A percentile compares a stretch with the other conserved stretches of the same genome.
Conservation (phyloP, 2,797 vertebrate species). For the Halcyon badia region DNA sequence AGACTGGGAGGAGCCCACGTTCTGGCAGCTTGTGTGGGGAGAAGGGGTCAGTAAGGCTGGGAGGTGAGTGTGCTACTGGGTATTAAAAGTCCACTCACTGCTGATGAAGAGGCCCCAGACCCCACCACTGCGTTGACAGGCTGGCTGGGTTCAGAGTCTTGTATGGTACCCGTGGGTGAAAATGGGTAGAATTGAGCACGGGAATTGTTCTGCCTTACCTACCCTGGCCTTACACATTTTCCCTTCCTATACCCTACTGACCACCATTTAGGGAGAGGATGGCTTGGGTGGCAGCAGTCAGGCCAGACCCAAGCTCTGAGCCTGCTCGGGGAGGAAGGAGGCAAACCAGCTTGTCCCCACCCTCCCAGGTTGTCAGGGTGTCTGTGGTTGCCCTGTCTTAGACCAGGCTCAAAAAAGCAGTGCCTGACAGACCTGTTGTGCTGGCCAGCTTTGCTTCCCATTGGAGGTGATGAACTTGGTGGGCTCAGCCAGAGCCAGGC, state of each 20-base stretch:
- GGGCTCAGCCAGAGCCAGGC: not conserved
- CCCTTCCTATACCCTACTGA: not conserved
- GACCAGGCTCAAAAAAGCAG: not conserved
- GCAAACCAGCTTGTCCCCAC: too few species aligned
- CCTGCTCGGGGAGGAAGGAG: not conserved
- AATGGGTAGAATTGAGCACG: not conserved
- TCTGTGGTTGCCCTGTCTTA: not conserved
- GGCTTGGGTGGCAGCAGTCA: not conserved
- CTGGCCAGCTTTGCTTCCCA: not conserved
- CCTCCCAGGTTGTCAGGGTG: not conserved
- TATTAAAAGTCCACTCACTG: not conserved
- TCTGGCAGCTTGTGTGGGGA: not conserved
- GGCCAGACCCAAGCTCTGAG: not conserved
- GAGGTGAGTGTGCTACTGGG: not conserved
- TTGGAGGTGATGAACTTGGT: not conserved
- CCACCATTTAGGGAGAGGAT: rapidly evolving
- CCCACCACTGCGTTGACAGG: not conserved
- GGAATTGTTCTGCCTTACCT: not conserved
- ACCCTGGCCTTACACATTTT: not conserved
- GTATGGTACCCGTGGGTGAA: not conserved
- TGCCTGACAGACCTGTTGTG: not conserved
- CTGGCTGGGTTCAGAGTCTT: not conserved
- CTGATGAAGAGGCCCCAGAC: not conserved
- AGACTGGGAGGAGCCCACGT: rapidly evolving
- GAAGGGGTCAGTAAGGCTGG: not conserved